phyloP scores from a whole-genome alignment of 2,113 vertebrate species.

The Leptodactylus fuscus region DNA sequence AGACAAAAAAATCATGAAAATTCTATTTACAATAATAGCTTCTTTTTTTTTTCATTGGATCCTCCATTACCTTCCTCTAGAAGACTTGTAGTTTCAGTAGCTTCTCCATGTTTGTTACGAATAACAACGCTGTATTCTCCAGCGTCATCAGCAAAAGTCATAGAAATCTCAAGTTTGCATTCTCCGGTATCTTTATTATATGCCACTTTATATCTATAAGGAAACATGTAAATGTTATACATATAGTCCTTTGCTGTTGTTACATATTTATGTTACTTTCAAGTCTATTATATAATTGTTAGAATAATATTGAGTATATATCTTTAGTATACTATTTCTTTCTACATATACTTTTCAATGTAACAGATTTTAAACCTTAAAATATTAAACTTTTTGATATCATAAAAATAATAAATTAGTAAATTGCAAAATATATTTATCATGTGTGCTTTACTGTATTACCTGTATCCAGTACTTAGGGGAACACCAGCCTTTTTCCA shows the following conservation, averaged over 20 bases:
- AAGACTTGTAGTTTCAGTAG: constrained; percentile 84
- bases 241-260: background rate
- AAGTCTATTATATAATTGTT: background rate
- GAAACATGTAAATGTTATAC: constrained; percentile 1
- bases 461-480: constrained; percentile 96
- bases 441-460: constrained; percentile 41
- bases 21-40: background rate
- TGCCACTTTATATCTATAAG: constrained; percentile 88
- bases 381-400: background rate
- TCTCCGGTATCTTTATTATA: constrained; percentile 92
- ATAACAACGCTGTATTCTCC: constrained; percentile 92
- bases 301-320: background rate
- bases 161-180: constrained; percentile 94
- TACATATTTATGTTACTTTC: background rate
- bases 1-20: background rate
- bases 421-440: background rate
- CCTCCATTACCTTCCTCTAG: constrained; percentile 87
- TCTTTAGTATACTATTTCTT: background rate
- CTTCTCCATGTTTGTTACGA: constrained; percentile 90
- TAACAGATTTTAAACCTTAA: background rate
- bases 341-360: background rate
- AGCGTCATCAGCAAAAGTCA: constrained; percentile 97
- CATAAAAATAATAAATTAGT: background rate
- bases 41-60: background rate
- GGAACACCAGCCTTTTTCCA: constrained; percentile 96